Base-by-base conservation (phyloP, 2,797 vertebrate species). In the Aulostomus chinensis region DNA sequence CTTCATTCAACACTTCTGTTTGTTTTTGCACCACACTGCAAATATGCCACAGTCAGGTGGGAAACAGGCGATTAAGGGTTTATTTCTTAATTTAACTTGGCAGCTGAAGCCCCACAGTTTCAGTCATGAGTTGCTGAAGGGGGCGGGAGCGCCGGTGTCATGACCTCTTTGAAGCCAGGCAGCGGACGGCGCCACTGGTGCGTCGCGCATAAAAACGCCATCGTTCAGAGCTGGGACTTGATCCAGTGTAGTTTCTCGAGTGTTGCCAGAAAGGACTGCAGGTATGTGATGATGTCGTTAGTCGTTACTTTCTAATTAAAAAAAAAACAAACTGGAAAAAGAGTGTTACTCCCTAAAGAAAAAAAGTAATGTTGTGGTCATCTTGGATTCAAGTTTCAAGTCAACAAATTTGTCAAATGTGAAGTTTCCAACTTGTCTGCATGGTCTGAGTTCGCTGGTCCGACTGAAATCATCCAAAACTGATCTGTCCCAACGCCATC, bases 41-140 rank as follows among this genome's bases (percentile, higher is more conserved):
- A 34, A 15, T 6, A 5, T 11, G 7, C 15, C 1, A 9, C 38
- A 16, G 21, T 8, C 13, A 4, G 28, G 15, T 3, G 16, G 21
- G 26, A 43, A 54, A 54, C 52, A 40, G 9, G 4, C 13, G 20
- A 43, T 49, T 28, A 28, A 32, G 28, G 28, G 12, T 47, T 37
- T 12, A 29, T 28, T 20, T 64, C 35, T 32, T 51, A 41, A 70
- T 46, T 47, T 17, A 56, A 58, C 10, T 12, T 28, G 56, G 35
- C 34, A 17, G 29, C 36, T 13, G 9, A 28, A 48, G 58, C 13
- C 13, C 4, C 17, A 10, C 15, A 25, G 13, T 52, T 21, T 26
- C 13, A 10, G 54, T 49, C 41, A 37, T 10, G 12, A 41, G 46
- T 22, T 34, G 15, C 24, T 28, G 16, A 24, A 18, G 10, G 13